Evolutionary conservation across 2,888 invertebrate genomes (phyloP).

Genomic region (Rugalucina vietnamica): DNA sequence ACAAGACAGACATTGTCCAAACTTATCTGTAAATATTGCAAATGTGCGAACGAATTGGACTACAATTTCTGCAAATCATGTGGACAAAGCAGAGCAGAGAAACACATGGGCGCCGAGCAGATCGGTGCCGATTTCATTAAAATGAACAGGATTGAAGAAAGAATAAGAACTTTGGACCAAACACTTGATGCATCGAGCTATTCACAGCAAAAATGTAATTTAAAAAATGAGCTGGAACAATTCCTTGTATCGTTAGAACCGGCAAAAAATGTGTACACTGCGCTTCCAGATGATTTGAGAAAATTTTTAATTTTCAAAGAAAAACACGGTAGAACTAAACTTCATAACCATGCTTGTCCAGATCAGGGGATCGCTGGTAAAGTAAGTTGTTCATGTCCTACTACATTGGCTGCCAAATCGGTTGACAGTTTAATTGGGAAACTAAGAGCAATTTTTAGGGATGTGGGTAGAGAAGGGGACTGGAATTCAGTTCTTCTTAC

Average conservation of each 20-base stretch:
- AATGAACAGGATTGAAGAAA: not conserved
- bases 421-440: not conserved
- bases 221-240: not conserved
- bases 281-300: not conserved
- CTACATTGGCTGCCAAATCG: not conserved
- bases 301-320: not conserved
- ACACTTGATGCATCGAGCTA: not conserved
- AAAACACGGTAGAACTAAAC: not conserved
- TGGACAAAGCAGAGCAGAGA: not conserved
- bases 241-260: not conserved
- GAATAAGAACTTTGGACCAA: not conserved
- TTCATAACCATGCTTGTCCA: not conserved
- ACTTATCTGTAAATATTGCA: not conserved
- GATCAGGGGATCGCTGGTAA: not conserved
- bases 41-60: not conserved
- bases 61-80: constrained; percentile 1
- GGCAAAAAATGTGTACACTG: not conserved
- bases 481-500: not conserved
- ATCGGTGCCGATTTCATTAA: not conserved
- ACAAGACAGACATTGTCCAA: not conserved
- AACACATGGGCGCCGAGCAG: not conserved
- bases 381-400: not conserved
- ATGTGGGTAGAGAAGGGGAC: not conserved
- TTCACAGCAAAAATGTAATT: constrained; percentile 15
- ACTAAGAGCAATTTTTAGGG: not conserved